Evolutionary conservation across 1,140 invertebrate species (phyloP), one percentile per base, ranked within the genome.

Genomic region (Habropoda laboriosa): DNA sequence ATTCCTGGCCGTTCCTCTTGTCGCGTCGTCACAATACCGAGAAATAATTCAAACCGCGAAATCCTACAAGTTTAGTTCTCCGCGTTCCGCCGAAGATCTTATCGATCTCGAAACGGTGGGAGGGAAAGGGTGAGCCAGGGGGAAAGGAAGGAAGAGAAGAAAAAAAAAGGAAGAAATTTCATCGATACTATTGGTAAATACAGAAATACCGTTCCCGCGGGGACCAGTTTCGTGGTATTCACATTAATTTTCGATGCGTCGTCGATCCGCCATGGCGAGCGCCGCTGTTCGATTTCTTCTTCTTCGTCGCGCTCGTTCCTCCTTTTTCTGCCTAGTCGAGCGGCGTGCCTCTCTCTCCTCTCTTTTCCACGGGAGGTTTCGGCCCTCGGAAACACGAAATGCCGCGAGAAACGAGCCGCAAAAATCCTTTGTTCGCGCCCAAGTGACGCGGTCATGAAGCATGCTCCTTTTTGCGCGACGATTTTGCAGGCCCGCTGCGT

Each of bases 1-100:
- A 76, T 76, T 68, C 63, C 63, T 57, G 30, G 27, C 49, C 42
- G 27, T 77, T 53, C 53, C 32, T 70, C 53, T 77, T 45, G 55
- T 60, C 64, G 42, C 38, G 13, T 55, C 66, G 75, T 66, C 82
- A 76, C 68, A 68, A 86, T 63, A 49, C 71, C 79, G 83, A 81
- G 86, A 88, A 89, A 90, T 90, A 90, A 90, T 89, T 90, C 89
- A 90, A 90, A 90, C 82, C 76, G 86, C 88, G 86, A 90, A 90
- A 89, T 89, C 89, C 89, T 90, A 90, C 90, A 90, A 90, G 90
- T 90, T 90, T 89, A 77, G 85, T 79, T 45, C 70, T 66, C 72
- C 73, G 67, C 74, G 83, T 83, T 81, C 74, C 84, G 81, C 67
- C 71, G 84, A 74, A 90, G 89, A 86, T 87, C 83, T 90, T 89